phyloP scores from a whole-genome alignment of 1,140 invertebrate species.

The Frieseomelitta varia region DNA sequence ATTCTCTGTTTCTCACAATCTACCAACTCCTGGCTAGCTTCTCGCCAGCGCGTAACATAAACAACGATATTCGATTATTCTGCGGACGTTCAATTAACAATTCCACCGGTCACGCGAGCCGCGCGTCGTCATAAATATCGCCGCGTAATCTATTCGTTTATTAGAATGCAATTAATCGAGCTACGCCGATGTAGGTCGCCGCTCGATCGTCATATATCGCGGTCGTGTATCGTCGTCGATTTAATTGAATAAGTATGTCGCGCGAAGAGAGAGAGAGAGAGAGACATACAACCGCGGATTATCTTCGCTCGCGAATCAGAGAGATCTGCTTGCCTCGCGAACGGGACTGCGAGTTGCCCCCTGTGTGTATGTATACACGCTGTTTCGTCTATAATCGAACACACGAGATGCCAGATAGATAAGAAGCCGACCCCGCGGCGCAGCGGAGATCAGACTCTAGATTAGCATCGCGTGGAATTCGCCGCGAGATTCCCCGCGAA shows the following conservation, averaged over 20 bases:
- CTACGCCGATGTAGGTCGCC: constrained; percentile 19
- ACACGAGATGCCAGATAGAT: constrained; percentile 48
- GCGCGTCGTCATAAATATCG: constrained; percentile 11
- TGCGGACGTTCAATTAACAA: neutral
- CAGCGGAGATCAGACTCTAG: constrained; percentile 41
- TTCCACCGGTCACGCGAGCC: constrained; percentile 6
- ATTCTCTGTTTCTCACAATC: neutral
- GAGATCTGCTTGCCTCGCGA: constrained; percentile 30
- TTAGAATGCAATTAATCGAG: constrained; percentile 37
- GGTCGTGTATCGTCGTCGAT: constrained; percentile 5
- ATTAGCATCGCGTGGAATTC: constrained; percentile 55
- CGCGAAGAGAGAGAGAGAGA: neutral
- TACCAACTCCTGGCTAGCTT: too few species aligned
- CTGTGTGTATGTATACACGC: constrained; percentile 3
- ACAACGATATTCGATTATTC: neutral
- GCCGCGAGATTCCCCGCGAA: constrained; percentile 17
- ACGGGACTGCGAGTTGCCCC: neutral
- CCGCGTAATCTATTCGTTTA: constrained; percentile 2
- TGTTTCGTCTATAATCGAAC: constrained; percentile 58
- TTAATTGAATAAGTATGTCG: constrained; percentile 47
- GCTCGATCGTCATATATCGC: neutral
- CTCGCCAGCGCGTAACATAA: too few species aligned
- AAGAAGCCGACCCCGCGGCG: constrained; percentile 1
- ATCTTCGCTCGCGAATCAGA: constrained; percentile 46
- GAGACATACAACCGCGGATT: constrained; percentile 26